Evolutionary conservation across 2,113 vertebrate genomes (phyloP).

Genomic region (Okapia johnstoni): DNA sequence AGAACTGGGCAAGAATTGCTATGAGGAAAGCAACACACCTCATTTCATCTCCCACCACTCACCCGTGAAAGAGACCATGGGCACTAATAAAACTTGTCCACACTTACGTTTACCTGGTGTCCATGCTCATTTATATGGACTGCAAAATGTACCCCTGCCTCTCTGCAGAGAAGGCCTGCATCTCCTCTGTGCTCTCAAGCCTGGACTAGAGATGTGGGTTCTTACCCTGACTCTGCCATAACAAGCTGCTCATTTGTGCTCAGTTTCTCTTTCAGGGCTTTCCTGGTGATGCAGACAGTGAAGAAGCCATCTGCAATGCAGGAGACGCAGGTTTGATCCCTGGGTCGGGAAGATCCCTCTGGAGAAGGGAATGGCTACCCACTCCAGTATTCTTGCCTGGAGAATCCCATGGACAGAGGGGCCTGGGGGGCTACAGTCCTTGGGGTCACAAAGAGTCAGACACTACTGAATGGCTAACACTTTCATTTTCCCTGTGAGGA

Average conservation of each 20-base stretch:
- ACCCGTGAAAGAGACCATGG: rapidly evolving
- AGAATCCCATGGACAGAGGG: not conserved
- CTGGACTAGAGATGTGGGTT: rapidly evolving
- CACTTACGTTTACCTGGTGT: no score
- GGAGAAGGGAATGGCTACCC: not conserved
- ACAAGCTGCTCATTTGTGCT: rapidly evolving
- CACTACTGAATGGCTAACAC: not conserved
- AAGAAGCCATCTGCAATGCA: not conserved
- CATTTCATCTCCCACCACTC: not conserved
- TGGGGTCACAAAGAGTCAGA: not conserved
- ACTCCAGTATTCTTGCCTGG: not conserved
- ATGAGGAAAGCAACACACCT: not conserved
- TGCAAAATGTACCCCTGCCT: not conserved
- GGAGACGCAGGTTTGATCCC: not conserved
- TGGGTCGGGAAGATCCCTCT: not conserved
- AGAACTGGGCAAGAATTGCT: not conserved
- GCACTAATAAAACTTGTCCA: no score
- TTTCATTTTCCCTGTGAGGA: not conserved
- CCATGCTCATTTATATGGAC: rapidly evolving
- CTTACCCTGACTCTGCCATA: not conserved
- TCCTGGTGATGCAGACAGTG: not conserved
- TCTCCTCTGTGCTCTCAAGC: not conserved
- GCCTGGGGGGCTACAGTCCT: not conserved
- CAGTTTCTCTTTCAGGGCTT: no score
- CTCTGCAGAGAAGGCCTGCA: not conserved